Conservation (phyloP, 2,113 vertebrate genomes). For the Anolis sagrei region DNA sequence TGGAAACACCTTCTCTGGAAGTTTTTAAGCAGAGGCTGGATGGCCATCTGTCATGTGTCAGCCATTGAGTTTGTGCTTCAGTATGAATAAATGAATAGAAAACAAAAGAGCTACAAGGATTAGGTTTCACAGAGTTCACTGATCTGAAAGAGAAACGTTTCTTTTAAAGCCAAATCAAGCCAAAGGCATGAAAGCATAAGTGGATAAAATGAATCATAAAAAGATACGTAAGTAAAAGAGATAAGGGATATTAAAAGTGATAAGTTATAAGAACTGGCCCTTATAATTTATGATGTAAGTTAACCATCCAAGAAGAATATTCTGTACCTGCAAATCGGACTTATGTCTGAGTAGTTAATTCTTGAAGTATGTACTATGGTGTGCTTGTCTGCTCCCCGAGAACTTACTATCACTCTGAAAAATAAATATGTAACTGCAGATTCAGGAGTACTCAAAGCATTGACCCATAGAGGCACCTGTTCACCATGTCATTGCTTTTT, state of each 20-base stretch:
- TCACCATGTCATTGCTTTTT: background rate
- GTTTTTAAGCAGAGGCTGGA: too few species aligned
- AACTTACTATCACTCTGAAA: background rate
- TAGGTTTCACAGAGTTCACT: background rate
- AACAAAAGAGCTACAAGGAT: background rate
- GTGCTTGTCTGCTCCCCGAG: background rate
- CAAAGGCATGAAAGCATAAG: background rate
- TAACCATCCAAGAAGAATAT: background rate
- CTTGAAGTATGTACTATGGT: background rate
- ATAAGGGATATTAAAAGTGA: background rate
- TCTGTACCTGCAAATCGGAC: background rate
- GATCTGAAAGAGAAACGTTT: background rate
- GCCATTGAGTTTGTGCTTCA: background rate
- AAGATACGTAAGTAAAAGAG: background rate
- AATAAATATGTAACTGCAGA: background rate
- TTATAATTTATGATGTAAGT: background rate
- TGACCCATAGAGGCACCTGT: background rate
- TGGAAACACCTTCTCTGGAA: too few species aligned
- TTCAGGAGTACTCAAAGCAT: background rate
- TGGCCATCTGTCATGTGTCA: background rate
- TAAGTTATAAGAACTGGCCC: background rate
- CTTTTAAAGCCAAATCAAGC: background rate
- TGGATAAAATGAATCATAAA: background rate
- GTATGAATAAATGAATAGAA: conserved; percentile 15
- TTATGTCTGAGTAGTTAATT: background rate